Conservation (phyloP, 2,888 invertebrate species). For the Apamea sordens region DNA sequence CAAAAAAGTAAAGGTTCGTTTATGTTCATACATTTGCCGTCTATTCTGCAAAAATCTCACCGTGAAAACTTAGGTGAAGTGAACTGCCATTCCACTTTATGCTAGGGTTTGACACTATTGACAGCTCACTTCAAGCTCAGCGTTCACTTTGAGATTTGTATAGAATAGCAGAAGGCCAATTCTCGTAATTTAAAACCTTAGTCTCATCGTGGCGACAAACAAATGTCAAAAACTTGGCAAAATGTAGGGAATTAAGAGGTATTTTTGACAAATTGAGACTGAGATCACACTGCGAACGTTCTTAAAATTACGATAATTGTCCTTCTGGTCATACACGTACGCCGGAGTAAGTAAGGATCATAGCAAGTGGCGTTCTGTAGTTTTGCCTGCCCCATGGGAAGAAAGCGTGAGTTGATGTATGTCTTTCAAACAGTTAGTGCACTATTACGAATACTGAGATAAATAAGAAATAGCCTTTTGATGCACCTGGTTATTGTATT, state of each 20-base stretch:
- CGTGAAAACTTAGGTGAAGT: too few species aligned
- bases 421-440: not conserved
- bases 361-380: not conserved
- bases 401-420: not conserved
- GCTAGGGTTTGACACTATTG: not conserved
- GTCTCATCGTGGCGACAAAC: too few species aligned
- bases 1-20: too few species aligned
- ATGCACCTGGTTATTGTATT: constrained; percentile 6
- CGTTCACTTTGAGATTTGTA: not conserved
- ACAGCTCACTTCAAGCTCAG: not conserved
- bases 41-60: too few species aligned
- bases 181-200: too few species aligned
- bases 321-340: not conserved
- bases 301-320: too few species aligned
- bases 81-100: too few species aligned
- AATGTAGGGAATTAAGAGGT: too few species aligned
- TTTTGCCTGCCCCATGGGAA: not conserved
- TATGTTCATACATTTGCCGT: not conserved
- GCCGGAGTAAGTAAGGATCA: not conserved
- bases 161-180: too few species aligned
- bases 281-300: too few species aligned
- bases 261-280: too few species aligned
- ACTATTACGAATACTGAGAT: not conserved
- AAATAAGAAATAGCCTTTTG: not conserved
- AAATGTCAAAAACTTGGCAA: too few species aligned